Conservation (phyloP, 2,888 invertebrate species). For the Mythimna ferrago region DNA sequence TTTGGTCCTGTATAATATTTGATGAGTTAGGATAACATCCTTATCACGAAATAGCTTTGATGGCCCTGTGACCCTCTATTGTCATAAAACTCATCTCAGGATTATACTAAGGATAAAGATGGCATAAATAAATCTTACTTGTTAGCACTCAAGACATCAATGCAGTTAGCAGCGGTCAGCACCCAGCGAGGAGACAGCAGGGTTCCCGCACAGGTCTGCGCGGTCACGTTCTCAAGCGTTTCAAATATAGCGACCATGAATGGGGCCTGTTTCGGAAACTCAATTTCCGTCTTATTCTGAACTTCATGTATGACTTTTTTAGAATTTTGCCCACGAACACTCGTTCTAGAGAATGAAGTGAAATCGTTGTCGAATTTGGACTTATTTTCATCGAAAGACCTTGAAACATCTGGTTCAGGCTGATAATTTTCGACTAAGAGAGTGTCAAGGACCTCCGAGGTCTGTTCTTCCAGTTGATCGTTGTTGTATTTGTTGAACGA, state of each 20-base stretch:
- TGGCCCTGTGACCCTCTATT: not conserved
- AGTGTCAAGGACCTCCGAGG: constrained; percentile 30
- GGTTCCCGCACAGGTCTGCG: constrained; percentile 76
- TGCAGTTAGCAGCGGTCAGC: constrained; percentile 73
- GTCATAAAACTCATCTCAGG: not conserved
- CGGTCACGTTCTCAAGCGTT: constrained; percentile 73
- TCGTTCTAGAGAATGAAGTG: constrained; percentile 11
- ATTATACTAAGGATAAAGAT: not conserved
- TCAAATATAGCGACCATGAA: constrained; percentile 78
- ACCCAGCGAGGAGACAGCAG: constrained; percentile 72
- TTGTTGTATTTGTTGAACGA: constrained; percentile 9
- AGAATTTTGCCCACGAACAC: not conserved
- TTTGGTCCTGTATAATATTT: no score
- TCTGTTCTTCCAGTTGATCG: constrained; percentile 14
- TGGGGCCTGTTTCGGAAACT: constrained; percentile 61
- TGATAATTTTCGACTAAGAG: constrained; percentile 26
- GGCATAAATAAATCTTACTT: constrained; percentile 46
- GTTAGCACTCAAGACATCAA: constrained; percentile 68
- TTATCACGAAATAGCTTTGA: not conserved
- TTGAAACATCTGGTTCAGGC: constrained; percentile 29
- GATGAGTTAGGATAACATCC: no score
- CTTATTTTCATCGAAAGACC: constrained; percentile 31
- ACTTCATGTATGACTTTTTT: not conserved
- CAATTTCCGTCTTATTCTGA: constrained; percentile 18
- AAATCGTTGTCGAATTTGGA: constrained; percentile 43